Conservation (phyloP, 2,888 invertebrate genomes). For the Pristionchus entomophagus region DNA sequence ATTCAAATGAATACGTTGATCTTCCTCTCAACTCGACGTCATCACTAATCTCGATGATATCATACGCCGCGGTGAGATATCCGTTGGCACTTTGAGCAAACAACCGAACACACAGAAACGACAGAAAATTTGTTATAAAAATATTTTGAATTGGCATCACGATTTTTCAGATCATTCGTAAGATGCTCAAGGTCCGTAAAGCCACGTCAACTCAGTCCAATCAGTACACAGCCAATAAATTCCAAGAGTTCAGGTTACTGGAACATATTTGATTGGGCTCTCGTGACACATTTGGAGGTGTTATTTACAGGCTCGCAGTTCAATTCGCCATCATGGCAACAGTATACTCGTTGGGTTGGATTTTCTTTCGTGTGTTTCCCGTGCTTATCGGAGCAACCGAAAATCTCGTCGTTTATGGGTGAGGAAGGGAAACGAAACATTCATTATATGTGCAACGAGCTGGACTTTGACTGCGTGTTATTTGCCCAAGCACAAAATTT, state of each 20-base stretch:
- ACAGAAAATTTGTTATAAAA: too few species aligned
- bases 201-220: neutral
- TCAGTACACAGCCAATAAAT: neutral
- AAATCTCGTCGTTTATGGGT: neutral
- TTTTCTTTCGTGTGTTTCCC: neutral
- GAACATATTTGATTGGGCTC: neutral
- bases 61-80: neutral
- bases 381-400: neutral
- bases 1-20: neutral
- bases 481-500: too few species aligned
- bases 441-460: too few species aligned
- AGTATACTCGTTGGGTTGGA: neutral
- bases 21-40: neutral
- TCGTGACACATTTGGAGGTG: neutral
- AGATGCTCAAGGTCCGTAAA: neutral
- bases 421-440: neutral
- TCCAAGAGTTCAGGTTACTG: neutral
- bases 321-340: neutral
- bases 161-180: neutral
- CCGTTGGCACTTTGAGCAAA: too few species aligned
- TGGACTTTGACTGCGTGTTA: too few species aligned
- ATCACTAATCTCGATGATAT: neutral
- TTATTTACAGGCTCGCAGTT: neutral
- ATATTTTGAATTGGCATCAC: neutral
- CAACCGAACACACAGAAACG: too few species aligned